Conservation (phyloP, 92 coral and sea anemone species). For the Epizoanthus ramosus region DNA sequence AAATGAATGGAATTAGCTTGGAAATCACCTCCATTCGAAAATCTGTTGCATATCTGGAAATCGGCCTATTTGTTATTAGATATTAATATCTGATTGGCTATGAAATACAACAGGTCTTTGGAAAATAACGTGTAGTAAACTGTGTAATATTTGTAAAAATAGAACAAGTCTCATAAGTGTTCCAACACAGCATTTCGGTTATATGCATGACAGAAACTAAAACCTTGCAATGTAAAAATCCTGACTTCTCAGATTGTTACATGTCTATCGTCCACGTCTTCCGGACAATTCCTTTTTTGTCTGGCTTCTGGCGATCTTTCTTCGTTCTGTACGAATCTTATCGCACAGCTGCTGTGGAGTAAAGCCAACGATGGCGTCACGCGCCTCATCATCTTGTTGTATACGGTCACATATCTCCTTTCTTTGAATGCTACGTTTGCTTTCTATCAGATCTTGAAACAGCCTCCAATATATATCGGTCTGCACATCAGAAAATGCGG, state of each 20-base stretch:
- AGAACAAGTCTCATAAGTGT: no score
- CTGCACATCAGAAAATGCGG: conserved; percentile 35
- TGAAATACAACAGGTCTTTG: no score
- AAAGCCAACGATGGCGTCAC: conserved; percentile 25
- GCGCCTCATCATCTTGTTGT: conserved; percentile 30
- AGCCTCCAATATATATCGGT: conserved; percentile 32
- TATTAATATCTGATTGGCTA: no score
- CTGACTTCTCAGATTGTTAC: conserved; percentile 4
- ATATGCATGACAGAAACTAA: background rate
- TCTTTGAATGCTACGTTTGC: background rate
- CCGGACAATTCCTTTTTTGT: conserved; percentile 23
- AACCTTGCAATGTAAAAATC: background rate
- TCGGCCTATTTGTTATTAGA: no score
- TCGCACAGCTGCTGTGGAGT: conserved; percentile 55
- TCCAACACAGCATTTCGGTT: background rate
- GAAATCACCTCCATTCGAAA: no score
- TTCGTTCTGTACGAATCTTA: conserved; percentile 58
- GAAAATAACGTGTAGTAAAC: no score
- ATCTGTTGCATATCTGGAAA: no score
- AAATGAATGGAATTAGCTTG: no score
- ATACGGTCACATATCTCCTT: background rate
- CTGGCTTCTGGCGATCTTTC: conserved; percentile 38
- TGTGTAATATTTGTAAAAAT: no score
- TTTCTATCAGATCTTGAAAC: conserved; percentile 38
- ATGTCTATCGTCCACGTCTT: background rate